Percentiles rank a stretch among this genome's conserved stretches.
These are phyloP conservation scores for Saxidomus purpurata DNA, from an alignment of 1,140 invertebrate genomes.

Conservation along the genomic window DNA sequence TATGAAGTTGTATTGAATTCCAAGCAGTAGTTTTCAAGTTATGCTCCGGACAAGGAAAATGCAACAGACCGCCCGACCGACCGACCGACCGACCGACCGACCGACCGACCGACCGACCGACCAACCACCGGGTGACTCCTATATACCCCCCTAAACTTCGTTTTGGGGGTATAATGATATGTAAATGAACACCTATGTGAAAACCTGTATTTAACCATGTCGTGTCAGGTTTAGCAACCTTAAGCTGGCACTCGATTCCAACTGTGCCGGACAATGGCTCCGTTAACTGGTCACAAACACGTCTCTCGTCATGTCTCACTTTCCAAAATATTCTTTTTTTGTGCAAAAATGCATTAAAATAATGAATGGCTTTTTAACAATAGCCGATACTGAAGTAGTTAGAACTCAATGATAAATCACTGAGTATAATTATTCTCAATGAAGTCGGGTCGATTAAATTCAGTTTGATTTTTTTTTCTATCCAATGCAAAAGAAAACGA, in stretches of 20 bases:
- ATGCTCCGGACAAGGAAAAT: no score
- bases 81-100: no score
- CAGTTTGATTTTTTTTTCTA: not conserved
- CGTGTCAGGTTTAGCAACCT: not conserved
- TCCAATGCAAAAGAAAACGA: not conserved
- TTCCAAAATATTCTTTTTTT: constrained; percentile 45
- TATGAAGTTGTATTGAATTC: no score
- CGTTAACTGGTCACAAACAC: not conserved
- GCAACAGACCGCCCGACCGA: no score
- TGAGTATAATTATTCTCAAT: not conserved
- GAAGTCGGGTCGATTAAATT: constrained; percentile 50
- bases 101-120: no score
- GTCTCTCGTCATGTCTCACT: constrained; percentile 13
- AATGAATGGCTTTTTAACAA: constrained; percentile 54
- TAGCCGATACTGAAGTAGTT: not conserved
- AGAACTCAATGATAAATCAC: constrained; percentile 34
- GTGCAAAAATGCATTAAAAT: constrained; percentile 52
- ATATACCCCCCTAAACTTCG: no score
- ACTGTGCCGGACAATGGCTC: constrained; percentile 24
- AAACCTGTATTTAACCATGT: not conserved
- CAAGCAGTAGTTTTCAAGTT: no score
- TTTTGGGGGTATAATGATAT: no score
- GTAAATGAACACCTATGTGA: constrained; percentile 53
- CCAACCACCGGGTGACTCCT: no score
- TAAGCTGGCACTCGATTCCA: constrained; percentile 35